Evolutionary conservation across 2,797 vertebrate species (phyloP).

Genomic region (Pelochelys cantorii): DNA sequence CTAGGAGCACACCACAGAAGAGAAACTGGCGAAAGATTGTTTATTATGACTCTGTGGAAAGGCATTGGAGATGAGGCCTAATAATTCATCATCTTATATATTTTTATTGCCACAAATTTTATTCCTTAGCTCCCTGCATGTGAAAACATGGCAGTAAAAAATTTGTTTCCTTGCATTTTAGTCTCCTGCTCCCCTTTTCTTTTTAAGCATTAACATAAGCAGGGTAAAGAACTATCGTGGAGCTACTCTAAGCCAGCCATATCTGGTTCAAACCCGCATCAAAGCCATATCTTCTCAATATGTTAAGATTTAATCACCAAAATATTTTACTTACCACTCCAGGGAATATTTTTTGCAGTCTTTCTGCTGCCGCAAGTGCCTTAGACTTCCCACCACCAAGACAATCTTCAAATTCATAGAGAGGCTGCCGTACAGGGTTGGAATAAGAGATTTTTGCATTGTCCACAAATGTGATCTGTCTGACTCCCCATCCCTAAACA

Average conservation of each 20-base stretch:
- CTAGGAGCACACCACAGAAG: neutral
- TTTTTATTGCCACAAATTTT: neutral
- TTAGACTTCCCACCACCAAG: constrained; percentile 92
- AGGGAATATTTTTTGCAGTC: constrained; percentile 95
- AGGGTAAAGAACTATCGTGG: no score
- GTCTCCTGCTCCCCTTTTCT: neutral
- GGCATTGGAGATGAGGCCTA: neutral
- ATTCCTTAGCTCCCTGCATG: neutral
- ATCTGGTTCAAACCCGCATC: no score
- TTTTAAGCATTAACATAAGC: neutral
- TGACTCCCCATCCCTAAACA: constrained; percentile 95
- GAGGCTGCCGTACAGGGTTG: constrained; percentile 95
- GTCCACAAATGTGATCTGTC: constrained; percentile 96
- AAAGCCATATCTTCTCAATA: neutral
- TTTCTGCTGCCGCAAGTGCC: constrained; percentile 91
- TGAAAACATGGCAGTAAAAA: neutral
- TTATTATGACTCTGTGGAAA: neutral
- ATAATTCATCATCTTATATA: neutral
- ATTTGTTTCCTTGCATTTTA: rapidly evolving
- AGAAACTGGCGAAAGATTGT: neutral
- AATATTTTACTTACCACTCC: constrained; percentile 89
- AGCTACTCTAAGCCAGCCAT: neutral
- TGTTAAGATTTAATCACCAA: neutral
- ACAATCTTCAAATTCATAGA: constrained; percentile 98
- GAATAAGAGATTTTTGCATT: constrained; percentile 98